Evolutionary conservation across 2,113 vertebrate genomes (phyloP), one percentile per base, ranked within the genome.

Genomic region (Ceratotherium simum): DNA sequence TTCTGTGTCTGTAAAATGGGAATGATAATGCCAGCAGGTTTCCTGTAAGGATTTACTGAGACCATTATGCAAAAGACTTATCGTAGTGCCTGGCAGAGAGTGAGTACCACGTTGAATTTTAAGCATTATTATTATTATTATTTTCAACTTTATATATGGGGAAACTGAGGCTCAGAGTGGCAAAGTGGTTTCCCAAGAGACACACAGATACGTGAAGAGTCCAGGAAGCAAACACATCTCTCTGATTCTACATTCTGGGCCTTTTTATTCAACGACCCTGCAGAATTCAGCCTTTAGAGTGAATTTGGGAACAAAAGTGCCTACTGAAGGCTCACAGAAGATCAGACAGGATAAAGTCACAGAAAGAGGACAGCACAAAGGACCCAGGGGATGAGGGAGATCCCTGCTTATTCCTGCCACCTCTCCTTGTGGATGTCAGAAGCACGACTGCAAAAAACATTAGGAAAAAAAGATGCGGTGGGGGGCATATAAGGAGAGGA

Each of bases 1-100:
- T 67, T 79, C 93, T 86, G 12, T 5, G 33, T 83, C 85, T 91
- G 25, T 75, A 54, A 75, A 79, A 75, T 69, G 51, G 46, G 42
- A 48, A 23, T 1, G 3, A 58, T 13, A 16, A n/a, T 23, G 29
- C 60, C 54, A 39, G 33, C 79, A 93, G 48, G 31, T 81, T 60
- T 65, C 48, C 39, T 36, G 16, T 31, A 17, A 73, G 72, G 29
- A 58, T 51, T 72, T 21, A 21, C 54, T 42, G 25, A n/a, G 54
- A 42, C 16, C 3, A 2, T 0, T 27, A 12, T 1, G 36, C n/a
- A 64, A 42, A 46, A 60, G 33, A 20, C 5, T 27, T 27, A 39
- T 39, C 88, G 8, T 10, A 6, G 9, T 18, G 36, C 21, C 62
- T 48, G 56, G 78, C 21, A 13, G 36, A 62, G 54, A 46, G 17